These are phyloP conservation scores for Coenonympha arcania DNA, from an alignment of 2,888 invertebrate genomes.

Conservation along the genomic window DNA sequence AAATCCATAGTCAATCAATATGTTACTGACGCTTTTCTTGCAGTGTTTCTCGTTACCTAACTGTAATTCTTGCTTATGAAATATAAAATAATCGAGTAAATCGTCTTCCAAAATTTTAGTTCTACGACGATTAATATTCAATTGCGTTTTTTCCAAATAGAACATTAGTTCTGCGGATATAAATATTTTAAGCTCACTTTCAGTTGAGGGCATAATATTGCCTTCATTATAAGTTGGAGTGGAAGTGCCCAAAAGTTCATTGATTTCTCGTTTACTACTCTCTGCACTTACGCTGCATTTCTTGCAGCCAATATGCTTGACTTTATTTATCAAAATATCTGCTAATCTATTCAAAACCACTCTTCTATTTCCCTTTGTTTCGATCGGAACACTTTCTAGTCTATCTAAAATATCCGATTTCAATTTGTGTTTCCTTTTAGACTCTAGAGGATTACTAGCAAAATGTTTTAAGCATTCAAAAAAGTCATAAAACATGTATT, in stretches of 20 bases:
- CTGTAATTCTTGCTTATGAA: conserved; percentile 34
- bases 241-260: conserved; percentile 1
- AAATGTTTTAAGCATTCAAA: conserved; percentile 19
- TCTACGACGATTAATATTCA: conserved; percentile 27
- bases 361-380: conserved; percentile 29
- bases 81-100: conserved; percentile 36
- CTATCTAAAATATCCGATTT: conserved; percentile 24
- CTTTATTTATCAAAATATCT: conserved; percentile 34
- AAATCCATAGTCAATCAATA: conserved; percentile 35
- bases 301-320: conserved; percentile 18
- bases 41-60: conserved; percentile 30
- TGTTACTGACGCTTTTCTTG: conserved; percentile 34
- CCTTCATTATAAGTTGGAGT: conserved; percentile 20
- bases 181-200: conserved; percentile 37
- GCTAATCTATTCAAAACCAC: conserved; percentile 36
- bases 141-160: conserved; percentile 31
- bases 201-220: conserved; percentile 33
- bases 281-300: conserved; percentile 2
- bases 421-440: conserved; percentile 16
- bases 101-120: conserved; percentile 40
- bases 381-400: conserved; percentile 23
- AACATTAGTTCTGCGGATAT: conserved; percentile 33
- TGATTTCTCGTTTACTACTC: background rate
- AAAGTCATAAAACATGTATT: conserved; percentile 21
- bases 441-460: conserved; percentile 1